phyloP scores from a whole-genome alignment of 2,888 invertebrate genomes.

The Dione juno region DNA sequence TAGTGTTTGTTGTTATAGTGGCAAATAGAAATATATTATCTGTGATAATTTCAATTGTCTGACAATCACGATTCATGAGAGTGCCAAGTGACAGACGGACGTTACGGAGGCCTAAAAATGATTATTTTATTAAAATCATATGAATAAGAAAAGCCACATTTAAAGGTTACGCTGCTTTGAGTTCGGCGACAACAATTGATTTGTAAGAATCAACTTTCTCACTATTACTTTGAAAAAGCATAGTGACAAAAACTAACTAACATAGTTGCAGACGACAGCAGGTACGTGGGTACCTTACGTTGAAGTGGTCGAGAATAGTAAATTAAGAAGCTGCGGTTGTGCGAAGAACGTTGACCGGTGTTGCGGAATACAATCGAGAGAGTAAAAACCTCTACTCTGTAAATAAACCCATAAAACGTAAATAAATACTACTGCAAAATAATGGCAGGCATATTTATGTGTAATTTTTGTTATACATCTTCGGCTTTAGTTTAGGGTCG shows the following conservation, averaged over 20 bases:
- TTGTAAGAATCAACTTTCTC: background rate
- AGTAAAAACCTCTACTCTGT: slow-evolving; percentile 19
- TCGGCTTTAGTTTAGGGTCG: too few relatives aligned
- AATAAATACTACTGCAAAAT: slow-evolving; percentile 13
- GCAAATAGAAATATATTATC: too few relatives aligned
- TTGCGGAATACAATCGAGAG: slow-evolving; percentile 23
- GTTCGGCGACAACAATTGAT: background rate
- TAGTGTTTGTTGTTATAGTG: too few relatives aligned
- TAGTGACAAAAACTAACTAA: slow-evolving; percentile 6
- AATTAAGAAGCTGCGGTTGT: slow-evolving; percentile 59
- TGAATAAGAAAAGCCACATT: background rate
- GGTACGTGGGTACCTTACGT: background rate
- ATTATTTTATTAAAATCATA: background rate
- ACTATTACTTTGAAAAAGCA: slow-evolving; percentile 10
- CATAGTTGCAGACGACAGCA: background rate
- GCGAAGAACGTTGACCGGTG: slow-evolving; percentile 56
- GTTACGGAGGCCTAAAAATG: background rate
- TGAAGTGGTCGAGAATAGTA: slow-evolving; percentile 49
- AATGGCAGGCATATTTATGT: background rate
- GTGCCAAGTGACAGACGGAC: too few relatives aligned
- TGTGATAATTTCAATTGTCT: too few relatives aligned
- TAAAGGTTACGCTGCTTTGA: background rate
- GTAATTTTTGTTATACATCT: slow-evolving; percentile 13
- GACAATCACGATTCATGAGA: too few relatives aligned
- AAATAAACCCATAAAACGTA: slow-evolving; percentile 29